Conservation (phyloP, 2,888 invertebrate genomes). For the Sturmia bella region DNA sequence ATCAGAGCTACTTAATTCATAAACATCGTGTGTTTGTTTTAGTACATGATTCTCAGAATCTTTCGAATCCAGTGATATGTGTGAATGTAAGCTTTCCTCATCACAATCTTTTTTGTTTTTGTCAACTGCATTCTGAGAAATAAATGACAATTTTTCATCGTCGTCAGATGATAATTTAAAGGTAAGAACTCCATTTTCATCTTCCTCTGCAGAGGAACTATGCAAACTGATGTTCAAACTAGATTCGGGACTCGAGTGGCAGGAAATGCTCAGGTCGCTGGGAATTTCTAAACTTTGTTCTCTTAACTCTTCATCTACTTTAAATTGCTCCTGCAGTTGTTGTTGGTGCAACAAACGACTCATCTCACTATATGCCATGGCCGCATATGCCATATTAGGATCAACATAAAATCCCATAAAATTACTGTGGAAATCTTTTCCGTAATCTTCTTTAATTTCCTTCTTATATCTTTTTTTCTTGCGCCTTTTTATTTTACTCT, state of each 20-base stretch:
- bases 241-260: conserved; percentile 51
- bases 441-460: neutral
- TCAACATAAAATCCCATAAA: conserved; percentile 48
- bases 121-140: neutral
- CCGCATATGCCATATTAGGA: conserved; percentile 62
- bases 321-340: too few species aligned
- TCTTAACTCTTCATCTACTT: conserved; percentile 24
- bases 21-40: conserved; percentile 8
- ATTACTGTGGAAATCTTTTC: conserved; percentile 64
- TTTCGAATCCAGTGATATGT: conserved; percentile 56
- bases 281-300: conserved; percentile 39
- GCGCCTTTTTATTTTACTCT: conserved; percentile 36
- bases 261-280: conserved; percentile 62
- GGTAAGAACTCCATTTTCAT: conserved; percentile 71
- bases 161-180: conserved; percentile 74
- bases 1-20: conserved; percentile 52
- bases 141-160: conserved; percentile 8
- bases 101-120: neutral
- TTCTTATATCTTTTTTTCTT: conserved; percentile 13
- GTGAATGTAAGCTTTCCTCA: conserved; percentile 48
- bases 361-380: conserved; percentile 73
- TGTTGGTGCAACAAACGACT: conserved; percentile 58
- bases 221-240: conserved; percentile 50
- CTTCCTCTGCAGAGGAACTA: conserved; percentile 64
- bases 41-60: neutral